Percentiles rank a stretch among this genome's conserved stretches.
phyloP scores from a whole-genome alignment of 1,140 invertebrate genomes.

The Cephus cinctus region DNA sequence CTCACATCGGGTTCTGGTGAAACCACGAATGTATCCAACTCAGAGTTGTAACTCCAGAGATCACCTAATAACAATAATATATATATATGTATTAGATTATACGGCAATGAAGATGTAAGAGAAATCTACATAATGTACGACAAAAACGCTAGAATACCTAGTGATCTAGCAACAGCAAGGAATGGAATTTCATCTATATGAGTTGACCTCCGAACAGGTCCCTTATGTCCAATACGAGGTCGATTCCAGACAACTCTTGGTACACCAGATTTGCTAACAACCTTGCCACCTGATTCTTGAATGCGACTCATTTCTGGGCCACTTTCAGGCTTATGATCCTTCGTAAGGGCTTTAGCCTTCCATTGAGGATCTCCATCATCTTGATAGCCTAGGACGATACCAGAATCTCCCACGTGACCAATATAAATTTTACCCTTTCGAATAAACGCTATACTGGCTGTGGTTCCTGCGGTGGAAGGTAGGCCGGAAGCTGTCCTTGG shows the following conservation, averaged over 20 bases:
- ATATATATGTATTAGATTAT: too few relatives aligned
- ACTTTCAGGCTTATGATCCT: conserved; percentile 94
- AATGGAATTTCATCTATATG: conserved; percentile 95
- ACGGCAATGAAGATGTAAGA: too few relatives aligned
- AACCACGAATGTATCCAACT: conserved; percentile 87
- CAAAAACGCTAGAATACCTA: too few relatives aligned
- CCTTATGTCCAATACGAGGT: conserved; percentile 75
- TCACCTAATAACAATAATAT: conserved; percentile 65
- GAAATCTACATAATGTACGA: too few relatives aligned
- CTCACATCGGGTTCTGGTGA: conserved; percentile 96
- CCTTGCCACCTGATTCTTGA: conserved; percentile 83
- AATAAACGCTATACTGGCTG: conserved; percentile 93
- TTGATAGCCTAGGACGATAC: conserved; percentile 86
- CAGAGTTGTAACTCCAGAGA: conserved; percentile 95
- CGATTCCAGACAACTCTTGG: conserved; percentile 96
- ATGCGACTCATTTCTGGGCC: conserved; percentile 84
- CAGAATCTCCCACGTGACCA: conserved; percentile 97
- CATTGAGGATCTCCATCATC: conserved; percentile 69
- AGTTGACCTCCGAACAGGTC: conserved; percentile 80
- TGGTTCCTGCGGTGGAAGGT: conserved; percentile 95
- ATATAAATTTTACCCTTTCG: conserved; percentile 93
- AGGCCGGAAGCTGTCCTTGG: conserved; percentile 89
- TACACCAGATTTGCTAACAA: conserved; percentile 87
- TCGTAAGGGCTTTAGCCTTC: conserved; percentile 78
- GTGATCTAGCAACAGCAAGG: conserved; percentile 88